These are phyloP conservation scores for Chroicocephalus ridibundus DNA, from an alignment of 2,113 vertebrate genomes.

Conservation along the genomic window DNA sequence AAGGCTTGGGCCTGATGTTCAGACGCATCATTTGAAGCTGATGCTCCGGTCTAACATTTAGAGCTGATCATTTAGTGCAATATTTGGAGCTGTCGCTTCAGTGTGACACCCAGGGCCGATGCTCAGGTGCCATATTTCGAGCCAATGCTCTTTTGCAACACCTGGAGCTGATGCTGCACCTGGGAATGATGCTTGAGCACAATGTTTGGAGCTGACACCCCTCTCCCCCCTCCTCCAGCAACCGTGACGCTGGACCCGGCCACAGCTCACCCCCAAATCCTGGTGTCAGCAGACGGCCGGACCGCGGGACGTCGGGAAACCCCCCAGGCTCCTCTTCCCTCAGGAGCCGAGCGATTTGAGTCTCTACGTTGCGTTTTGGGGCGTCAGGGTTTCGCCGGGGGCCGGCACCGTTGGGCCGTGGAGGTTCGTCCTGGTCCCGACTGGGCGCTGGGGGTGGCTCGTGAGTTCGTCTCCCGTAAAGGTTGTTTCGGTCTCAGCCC, in stretches of 20 bases:
- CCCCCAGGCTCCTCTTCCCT: background rate
- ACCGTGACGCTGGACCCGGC: background rate
- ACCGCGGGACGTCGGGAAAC: accelerated
- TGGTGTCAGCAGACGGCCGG: accelerated
- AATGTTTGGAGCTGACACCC: background rate
- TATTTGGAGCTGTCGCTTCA: background rate
- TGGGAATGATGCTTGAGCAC: background rate
- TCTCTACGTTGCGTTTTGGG: background rate
- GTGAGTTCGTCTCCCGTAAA: accelerated
- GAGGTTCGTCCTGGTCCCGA: accelerated
- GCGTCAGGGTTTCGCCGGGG: background rate
- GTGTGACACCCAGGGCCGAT: background rate
- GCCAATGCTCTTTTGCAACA: too few species aligned
- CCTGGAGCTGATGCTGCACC: background rate
- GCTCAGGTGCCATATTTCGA: background rate
- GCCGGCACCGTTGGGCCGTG: background rate
- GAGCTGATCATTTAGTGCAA: background rate
- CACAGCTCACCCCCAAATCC: background rate
- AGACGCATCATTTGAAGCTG: background rate
- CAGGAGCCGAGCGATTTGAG: background rate
- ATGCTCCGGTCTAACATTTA: background rate
- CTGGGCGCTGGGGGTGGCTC: background rate
- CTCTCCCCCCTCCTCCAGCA: background rate
- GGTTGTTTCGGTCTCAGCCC: background rate
- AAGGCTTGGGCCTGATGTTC: background rate